Percentiles rank a stretch among this genome's conserved stretches.
These are phyloP conservation scores for Eupeodes corollae DNA, from an alignment of 1,140 invertebrate species.

Conservation along the genomic window DNA sequence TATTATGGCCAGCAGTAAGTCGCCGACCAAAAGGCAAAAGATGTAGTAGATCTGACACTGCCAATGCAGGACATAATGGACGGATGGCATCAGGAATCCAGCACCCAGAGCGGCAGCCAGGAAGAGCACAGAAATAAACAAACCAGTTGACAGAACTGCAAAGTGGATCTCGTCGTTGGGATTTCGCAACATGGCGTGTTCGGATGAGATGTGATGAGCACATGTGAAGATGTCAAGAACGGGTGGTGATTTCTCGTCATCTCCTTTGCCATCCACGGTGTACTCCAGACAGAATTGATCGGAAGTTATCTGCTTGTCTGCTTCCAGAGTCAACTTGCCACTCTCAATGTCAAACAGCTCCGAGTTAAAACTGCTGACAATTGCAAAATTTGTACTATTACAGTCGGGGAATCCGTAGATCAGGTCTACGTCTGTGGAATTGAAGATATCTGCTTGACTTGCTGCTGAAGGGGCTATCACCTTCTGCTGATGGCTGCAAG, in stretches of 20 bases:
- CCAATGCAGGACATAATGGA: constrained; percentile 74
- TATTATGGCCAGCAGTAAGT: constrained; percentile 61
- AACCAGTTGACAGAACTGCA: constrained; percentile 57
- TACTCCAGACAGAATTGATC: constrained; percentile 31
- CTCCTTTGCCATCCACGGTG: constrained; percentile 25
- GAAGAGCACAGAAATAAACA: constrained; percentile 65
- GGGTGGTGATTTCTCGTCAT: constrained; percentile 34
- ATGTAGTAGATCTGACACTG: constrained; percentile 74
- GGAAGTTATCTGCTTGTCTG: constrained; percentile 13
- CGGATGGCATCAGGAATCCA: constrained; percentile 61
- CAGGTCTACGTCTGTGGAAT: constrained; percentile 30
- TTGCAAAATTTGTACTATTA: constrained; percentile 31
- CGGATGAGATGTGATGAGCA: constrained; percentile 39
- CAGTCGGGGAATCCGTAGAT: constrained; percentile 34
- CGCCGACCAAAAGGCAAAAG: constrained; percentile 62
- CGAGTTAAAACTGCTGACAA: constrained; percentile 40
- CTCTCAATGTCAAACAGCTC: constrained; percentile 14
- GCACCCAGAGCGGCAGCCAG: constrained; percentile 62
- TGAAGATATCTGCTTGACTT: constrained; percentile 14
- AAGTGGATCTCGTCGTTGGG: constrained; percentile 43
- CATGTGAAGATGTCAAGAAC: constrained; percentile 51
- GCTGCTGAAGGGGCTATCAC: constrained; percentile 35
- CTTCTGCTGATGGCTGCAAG: constrained; percentile 35
- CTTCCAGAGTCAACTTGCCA: constrained; percentile 13
- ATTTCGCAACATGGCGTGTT: constrained; percentile 22